These are phyloP conservation scores for Tokudaia tokunoshimensis DNA, from an alignment of 2,797 vertebrate species.

Conservation along the genomic window DNA sequence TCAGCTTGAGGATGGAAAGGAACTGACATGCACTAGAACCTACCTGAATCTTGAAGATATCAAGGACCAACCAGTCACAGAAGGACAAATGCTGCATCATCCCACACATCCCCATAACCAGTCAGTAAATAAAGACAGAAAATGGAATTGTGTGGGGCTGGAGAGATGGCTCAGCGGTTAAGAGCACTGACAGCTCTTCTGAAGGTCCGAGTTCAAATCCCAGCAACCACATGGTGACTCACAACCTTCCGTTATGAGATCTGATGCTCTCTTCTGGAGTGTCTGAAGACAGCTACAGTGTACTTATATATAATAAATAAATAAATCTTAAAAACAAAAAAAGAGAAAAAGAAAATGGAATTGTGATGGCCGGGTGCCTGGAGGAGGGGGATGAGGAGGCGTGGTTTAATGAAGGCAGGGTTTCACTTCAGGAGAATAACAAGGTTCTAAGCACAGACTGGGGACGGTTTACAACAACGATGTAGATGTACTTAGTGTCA, in stretches of 20 bases:
- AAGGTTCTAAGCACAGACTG: neutral
- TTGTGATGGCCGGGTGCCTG: too few relatives aligned
- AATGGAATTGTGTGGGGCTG: neutral
- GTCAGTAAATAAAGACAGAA: neutral
- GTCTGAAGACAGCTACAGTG: too few relatives aligned
- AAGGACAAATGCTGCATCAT: neutral
- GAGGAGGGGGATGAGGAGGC: neutral
- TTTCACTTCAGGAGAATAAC: neutral
- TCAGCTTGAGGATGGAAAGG: neutral
- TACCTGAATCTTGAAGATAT: neutral
- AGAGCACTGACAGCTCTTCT: too few relatives aligned
- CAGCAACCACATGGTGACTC: too few relatives aligned
- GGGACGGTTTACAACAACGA: neutral
- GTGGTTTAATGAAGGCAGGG: neutral
- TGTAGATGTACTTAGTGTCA: neutral
- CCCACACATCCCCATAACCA: neutral
- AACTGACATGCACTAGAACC: neutral
- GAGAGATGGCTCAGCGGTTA: too few relatives aligned
- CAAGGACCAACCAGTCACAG: neutral
- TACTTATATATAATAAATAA: too few relatives aligned
- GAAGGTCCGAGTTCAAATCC: too few relatives aligned
- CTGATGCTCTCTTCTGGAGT: too few relatives aligned
- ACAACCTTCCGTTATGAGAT: too few relatives aligned
- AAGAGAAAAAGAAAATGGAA: neutral
- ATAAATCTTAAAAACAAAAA: too few relatives aligned